Conservation (phyloP, 2,797 vertebrate genomes). For the Loris lydekkerianus region DNA sequence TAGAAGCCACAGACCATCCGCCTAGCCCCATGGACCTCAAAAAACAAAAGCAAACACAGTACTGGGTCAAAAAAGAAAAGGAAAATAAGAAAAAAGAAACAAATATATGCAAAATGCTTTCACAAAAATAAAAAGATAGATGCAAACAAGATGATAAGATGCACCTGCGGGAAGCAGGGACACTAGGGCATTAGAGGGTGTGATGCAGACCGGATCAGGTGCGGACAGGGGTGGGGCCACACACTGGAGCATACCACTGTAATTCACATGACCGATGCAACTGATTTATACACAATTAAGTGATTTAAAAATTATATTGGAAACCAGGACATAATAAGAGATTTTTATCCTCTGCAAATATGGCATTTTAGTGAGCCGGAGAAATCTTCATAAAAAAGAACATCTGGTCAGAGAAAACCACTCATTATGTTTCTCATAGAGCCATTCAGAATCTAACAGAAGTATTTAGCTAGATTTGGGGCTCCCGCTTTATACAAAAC, state of each 20-base stretch:
- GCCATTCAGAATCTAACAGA: background rate
- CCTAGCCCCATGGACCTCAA: background rate
- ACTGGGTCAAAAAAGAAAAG: background rate
- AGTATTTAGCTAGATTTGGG: background rate
- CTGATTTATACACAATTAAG: background rate
- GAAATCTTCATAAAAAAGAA: constrained; percentile 28
- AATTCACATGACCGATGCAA: background rate
- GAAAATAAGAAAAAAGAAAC: background rate
- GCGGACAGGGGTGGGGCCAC: too few species aligned
- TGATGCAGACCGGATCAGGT: background rate
- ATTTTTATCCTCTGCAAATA: background rate
- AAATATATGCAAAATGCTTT: background rate
- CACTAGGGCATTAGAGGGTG: background rate
- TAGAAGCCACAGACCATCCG: background rate
- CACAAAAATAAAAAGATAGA: background rate
- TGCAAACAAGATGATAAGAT: background rate
- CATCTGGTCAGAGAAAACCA: background rate
- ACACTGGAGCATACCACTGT: background rate
- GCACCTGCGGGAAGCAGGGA: background rate
- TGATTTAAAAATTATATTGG: background rate
- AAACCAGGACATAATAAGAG: background rate
- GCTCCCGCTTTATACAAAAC: background rate
- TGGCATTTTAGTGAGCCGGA: background rate
- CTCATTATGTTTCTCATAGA: background rate
- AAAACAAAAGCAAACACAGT: background rate